phyloP scores from a whole-genome alignment of 2,113 vertebrate species.

The Pongo pygmaeus region DNA sequence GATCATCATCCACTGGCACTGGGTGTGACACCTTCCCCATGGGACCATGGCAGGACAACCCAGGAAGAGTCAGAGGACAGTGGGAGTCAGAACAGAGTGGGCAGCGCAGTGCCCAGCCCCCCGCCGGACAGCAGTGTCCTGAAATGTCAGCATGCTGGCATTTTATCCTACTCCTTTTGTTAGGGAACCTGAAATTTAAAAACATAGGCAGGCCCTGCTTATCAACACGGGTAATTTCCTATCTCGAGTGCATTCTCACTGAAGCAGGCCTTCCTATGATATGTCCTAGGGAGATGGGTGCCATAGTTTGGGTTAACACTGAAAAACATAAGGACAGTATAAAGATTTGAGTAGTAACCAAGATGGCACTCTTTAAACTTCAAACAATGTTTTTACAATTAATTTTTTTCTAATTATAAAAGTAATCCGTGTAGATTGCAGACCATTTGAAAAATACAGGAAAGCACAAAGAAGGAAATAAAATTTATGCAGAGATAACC shows the following conservation, averaged over 20 bases:
- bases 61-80: no score
- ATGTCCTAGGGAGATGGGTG: fast-evolving
- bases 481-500: background rate
- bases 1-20: background rate
- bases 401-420: background rate
- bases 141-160: fast-evolving
- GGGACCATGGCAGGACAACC: background rate
- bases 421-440: background rate
- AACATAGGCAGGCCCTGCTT: background rate
- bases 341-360: background rate
- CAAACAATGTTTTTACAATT: background rate
- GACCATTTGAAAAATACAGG: background rate
- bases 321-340: background rate
- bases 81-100: background rate
- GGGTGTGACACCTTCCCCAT: background rate
- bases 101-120: background rate
- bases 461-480: background rate
- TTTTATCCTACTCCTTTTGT: background rate
- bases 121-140: background rate
- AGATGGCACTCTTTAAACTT: background rate
- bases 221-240: background rate
- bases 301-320: background rate
- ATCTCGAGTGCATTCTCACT: background rate
- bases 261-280: background rate
- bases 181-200: background rate